Conservation (phyloP, 2,797 vertebrate species). For the Bufotes viridis region DNA sequence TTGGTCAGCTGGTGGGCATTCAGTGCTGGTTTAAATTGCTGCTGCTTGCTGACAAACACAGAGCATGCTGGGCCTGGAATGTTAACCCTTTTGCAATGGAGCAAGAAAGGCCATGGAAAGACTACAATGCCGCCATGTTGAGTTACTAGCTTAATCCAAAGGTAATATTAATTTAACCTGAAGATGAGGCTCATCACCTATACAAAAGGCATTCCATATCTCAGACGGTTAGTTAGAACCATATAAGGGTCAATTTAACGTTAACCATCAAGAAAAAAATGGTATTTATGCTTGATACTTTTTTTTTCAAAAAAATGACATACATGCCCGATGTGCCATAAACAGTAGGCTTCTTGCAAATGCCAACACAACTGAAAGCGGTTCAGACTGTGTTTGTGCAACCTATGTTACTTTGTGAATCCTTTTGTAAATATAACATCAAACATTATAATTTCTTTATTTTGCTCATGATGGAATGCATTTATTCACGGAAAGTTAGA, state of each 20-base stretch:
- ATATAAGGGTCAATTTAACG: not conserved
- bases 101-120: not conserved
- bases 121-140: not conserved
- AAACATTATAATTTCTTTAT: slow-evolving; percentile 18
- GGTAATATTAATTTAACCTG: not conserved
- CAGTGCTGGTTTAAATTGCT: slow-evolving; percentile 68
- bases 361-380: slow-evolving; percentile 2
- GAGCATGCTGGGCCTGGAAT: slow-evolving; percentile 59
- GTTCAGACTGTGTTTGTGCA: slow-evolving; percentile 20
- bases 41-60: slow-evolving; percentile 71
- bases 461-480: slow-evolving; percentile 3
- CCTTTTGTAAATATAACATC: not conserved
- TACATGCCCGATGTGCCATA: not conserved
- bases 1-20: slow-evolving; percentile 65
- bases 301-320: not conserved
- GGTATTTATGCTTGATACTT: not conserved
- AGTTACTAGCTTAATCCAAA: not conserved
- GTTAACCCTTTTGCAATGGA: slow-evolving; percentile 36
- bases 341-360: not conserved
- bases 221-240: not conserved
- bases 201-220: not conserved
- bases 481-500: not conserved
- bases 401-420: not conserved
- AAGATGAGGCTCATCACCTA: not conserved
- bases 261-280: slow-evolving; percentile 6